A percentile compares a stretch with the other conserved stretches of the same genome.
phyloP scores from a whole-genome alignment of 2,113 vertebrate genomes.

The Eretmochelys imbricata region DNA sequence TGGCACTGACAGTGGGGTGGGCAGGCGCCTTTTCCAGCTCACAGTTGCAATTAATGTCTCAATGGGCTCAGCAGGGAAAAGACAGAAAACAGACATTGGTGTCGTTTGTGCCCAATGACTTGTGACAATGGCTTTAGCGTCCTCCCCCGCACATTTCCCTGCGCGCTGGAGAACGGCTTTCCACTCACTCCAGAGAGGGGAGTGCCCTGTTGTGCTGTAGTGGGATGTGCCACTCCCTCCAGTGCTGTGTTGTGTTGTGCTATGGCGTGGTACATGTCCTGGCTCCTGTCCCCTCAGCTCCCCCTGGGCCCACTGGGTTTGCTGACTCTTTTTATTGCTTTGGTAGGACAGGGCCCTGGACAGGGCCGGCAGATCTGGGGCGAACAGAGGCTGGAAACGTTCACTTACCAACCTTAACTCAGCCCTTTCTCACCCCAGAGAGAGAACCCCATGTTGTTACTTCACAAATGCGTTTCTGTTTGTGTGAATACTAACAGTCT shows the following conservation, averaged over 20 bases:
- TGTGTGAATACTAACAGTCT: too few relatives aligned
- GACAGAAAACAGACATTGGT: slow-evolving; percentile 54
- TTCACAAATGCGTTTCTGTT: too few relatives aligned
- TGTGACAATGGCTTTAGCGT: neutral
- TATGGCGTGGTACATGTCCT: too few relatives aligned
- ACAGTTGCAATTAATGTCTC: neutral
- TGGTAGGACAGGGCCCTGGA: neutral
- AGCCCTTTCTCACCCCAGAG: too few relatives aligned
- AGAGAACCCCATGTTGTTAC: too few relatives aligned
- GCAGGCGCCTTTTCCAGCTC: fast-evolving
- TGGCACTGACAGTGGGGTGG: fast-evolving
- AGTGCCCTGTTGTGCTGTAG: fast-evolving
- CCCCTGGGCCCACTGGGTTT: too few relatives aligned
- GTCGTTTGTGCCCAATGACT: slow-evolving; percentile 61
- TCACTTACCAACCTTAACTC: too few relatives aligned
- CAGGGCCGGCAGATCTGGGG: neutral
- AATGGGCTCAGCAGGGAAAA: neutral
- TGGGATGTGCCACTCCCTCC: too few relatives aligned
- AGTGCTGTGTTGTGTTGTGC: too few relatives aligned
- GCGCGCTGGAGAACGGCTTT: neutral
- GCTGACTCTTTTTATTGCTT: too few relatives aligned
- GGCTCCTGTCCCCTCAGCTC: too few relatives aligned
- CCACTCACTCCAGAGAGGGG: fast-evolving
- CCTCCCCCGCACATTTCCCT: fast-evolving
- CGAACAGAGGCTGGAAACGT: neutral